Base-by-base conservation (phyloP, 1,140 invertebrate species). In the Pomacea maculata region DNA sequence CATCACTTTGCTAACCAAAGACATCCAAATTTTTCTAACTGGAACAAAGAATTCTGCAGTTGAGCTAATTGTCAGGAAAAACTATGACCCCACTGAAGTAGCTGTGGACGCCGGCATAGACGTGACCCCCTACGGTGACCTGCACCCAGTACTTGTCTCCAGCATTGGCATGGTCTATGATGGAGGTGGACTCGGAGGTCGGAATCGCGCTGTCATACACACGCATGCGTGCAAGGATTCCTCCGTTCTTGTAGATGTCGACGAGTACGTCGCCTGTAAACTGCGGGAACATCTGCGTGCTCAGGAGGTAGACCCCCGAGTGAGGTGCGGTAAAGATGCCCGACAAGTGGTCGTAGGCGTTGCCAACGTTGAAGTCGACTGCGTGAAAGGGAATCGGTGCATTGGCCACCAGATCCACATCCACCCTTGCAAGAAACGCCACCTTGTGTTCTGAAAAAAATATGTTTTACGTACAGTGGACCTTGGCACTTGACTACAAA, bases 291-390 rank as follows among this genome's bases (percentile, higher is more conserved):
- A 75, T 57, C 54, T 75, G 73, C 21, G 57, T n/a, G 54, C 0
- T 75, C 45, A 75, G 55, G 7, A 57, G 34, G 73, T 75, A 75
- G 52, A 75, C 52, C 14, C 73, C 73, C 12, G 73, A 19, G 54
- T 57, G 57, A 14, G 73, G 73, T 6, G 55, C 73, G 25, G 52
- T 54, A 55, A 75, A 75, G 73, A 75, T 55, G 54, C 52, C 29
- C 52, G 57, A 29, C 7, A 9, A 7, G 1, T 3, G 45, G 73
- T 75, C 54, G 73, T 55, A 75, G 17, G 21, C 55, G 54, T 75
- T 75, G 45, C 73, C 73, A 4, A 75, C 21, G 73, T 75, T 75
- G 54, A 75, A 75, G 12, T 25, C 67, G 54, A 75, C 73, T 17
- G 45, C 21, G 54, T 21, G n/a, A 55, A 75, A 75, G 21, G 55